Percentiles rank a stretch among this genome's conserved stretches.
phyloP scores from a whole-genome alignment of 2,797 vertebrate species.

The Oryzias dopingdopingensis region DNA sequence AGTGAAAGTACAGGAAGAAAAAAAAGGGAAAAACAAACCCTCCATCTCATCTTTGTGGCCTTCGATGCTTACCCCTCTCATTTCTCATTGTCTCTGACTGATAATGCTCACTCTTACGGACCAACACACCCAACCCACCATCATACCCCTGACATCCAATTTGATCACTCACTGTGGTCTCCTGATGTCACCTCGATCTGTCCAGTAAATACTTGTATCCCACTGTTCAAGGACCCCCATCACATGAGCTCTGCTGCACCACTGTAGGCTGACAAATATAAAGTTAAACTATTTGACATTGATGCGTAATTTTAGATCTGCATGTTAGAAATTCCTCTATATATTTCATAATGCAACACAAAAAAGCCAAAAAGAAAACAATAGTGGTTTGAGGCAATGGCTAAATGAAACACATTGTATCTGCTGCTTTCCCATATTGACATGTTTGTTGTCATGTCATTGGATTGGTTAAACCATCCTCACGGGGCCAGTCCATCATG shows the following conservation, averaged over 20 bases:
- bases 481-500: conserved; percentile 59
- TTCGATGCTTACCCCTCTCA: conserved; percentile 83
- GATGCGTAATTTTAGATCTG: no score
- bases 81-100: conserved; percentile 89
- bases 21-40: conserved; percentile 72
- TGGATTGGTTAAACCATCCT: conserved; percentile 57
- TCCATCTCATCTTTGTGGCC: conserved; percentile 92
- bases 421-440: conserved; percentile 42
- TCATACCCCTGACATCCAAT: conserved; percentile 60
- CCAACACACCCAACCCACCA: conserved; percentile 7
- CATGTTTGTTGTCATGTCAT: conserved; percentile 56
- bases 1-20: conserved; percentile 66
- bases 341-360: no score
- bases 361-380: conserved; percentile 6
- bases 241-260: neutral
- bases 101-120: conserved; percentile 54
- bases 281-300: no score
- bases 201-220: conserved; percentile 21
- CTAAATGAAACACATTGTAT: conserved; percentile 10
- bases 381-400: conserved; percentile 5
- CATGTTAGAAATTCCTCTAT: no score
- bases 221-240: conserved; percentile 3
- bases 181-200: conserved; percentile 51
- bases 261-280: no score
- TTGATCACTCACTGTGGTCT: conserved; percentile 78